These are phyloP conservation scores for Eledone cirrhosa DNA, from an alignment of 2,888 invertebrate species.

Conservation along the genomic window DNA sequence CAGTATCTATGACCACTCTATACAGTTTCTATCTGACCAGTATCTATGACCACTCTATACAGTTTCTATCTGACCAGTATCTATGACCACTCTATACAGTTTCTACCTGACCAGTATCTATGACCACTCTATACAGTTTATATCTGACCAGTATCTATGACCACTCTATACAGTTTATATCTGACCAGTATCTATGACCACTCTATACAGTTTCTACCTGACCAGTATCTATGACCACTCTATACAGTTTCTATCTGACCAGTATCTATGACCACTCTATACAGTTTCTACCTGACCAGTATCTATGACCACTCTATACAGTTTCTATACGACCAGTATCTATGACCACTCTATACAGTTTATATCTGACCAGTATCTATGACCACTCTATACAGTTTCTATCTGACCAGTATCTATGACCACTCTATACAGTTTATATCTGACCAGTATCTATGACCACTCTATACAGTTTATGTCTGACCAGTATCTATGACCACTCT, in stretches of 20 bases:
- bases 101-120: slow-evolving; percentile 99
- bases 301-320: slow-evolving; percentile 42
- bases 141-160: too few species aligned
- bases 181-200: slow-evolving; percentile 99
- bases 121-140: slow-evolving; percentile 99
- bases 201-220: too few species aligned
- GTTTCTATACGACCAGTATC: slow-evolving; percentile 95
- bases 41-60: slow-evolving; percentile 99
- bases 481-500: slow-evolving; percentile 99
- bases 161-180: slow-evolving; percentile 75
- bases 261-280: slow-evolving; percentile 99
- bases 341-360: slow-evolving; percentile 99
- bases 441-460: not conserved
- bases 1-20: slow-evolving; percentile 29
- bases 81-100: slow-evolving; percentile 46
- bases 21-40: slow-evolving; percentile 90
- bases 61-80: too few species aligned
- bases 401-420: slow-evolving; percentile 98
- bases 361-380: too few species aligned
- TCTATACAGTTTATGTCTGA: slow-evolving; percentile 81
- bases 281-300: too few species aligned
- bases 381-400: slow-evolving; percentile 72
- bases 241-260: slow-evolving; percentile 84
- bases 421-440: too few species aligned
- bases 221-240: not conserved